Evolutionary conservation across 2,888 invertebrate genomes (phyloP).

Genomic region (Crocallis elinguaria): DNA sequence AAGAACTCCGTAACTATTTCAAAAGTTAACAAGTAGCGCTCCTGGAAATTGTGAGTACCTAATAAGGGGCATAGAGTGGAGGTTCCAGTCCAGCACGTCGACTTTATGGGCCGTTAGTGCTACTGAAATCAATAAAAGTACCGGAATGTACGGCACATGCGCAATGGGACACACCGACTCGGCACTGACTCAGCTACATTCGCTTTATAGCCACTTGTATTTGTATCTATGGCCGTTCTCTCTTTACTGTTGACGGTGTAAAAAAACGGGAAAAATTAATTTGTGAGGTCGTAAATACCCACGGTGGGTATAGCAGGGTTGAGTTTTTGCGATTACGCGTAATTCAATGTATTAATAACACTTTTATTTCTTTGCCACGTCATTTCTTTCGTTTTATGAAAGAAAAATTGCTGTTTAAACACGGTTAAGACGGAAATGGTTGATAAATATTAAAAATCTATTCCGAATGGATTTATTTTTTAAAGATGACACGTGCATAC

Average conservation of each 20-base stretch:
- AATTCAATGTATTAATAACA: conserved; percentile 10
- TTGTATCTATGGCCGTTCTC: conserved; percentile 81
- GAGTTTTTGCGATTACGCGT: conserved; percentile 38
- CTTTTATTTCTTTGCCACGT: conserved; percentile 11
- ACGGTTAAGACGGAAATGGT: conserved; percentile 32
- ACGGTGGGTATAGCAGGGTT: conserved; percentile 51
- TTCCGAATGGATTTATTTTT: conserved; percentile 48
- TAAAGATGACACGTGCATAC: conserved; percentile 44
- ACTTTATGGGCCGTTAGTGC: conserved; percentile 86
- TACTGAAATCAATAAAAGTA: conserved; percentile 90
- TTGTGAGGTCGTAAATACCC: conserved; percentile 61
- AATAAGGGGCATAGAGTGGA: conserved; percentile 79
- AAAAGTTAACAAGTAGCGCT: conserved; percentile 79
- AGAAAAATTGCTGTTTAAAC: conserved; percentile 20
- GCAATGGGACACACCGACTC: conserved; percentile 62
- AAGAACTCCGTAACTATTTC: conserved; percentile 47
- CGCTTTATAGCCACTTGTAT: conserved; percentile 84
- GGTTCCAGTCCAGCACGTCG: conserved; percentile 80
- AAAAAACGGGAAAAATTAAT: conserved; percentile 72
- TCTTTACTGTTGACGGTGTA: conserved; percentile 76
- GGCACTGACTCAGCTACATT: conserved; percentile 82
- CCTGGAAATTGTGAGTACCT: conserved; percentile 77
- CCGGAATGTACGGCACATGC: conserved; percentile 85
- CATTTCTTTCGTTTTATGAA: conserved; percentile 8
- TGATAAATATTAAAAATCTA: conserved; percentile 42